Evolutionary conservation across 1,140 invertebrate genomes (phyloP).

Genomic region (Saxidomus purpurata): DNA sequence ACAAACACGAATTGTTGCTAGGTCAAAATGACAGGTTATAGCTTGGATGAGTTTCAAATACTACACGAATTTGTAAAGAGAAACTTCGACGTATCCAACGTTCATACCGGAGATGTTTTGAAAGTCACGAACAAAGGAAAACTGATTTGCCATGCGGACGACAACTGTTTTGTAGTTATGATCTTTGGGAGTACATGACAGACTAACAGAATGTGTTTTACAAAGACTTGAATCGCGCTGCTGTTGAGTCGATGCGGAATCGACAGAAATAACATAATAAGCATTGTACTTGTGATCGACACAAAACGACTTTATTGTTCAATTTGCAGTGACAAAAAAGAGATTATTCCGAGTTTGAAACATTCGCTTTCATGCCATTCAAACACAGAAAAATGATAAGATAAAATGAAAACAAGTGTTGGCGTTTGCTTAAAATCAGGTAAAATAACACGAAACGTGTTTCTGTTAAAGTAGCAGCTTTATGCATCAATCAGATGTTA

Average conservation of each 20-base stretch:
- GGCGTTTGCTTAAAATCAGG: background rate
- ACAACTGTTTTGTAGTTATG: background rate
- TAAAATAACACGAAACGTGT: background rate
- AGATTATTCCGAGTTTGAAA: too few species aligned
- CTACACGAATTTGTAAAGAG: background rate
- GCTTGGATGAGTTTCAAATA: background rate
- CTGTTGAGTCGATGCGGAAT: background rate
- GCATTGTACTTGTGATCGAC: too few species aligned
- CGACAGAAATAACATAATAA: background rate
- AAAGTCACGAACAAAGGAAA: background rate
- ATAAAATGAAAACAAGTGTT: background rate
- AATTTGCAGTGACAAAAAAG: too few species aligned
- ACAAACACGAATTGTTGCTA: background rate
- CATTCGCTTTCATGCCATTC: too few species aligned
- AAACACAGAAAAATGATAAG: background rate
- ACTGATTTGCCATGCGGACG: background rate
- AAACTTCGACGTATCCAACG: background rate
- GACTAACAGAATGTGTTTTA: background rate
- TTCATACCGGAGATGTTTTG: background rate
- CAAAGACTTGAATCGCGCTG: background rate
- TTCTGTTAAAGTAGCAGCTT: background rate
- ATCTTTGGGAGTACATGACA: background rate
- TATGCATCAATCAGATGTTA: background rate
- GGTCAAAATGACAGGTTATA: background rate
- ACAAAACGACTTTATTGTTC: too few species aligned